Percentiles rank a stretch among this genome's conserved stretches.
phyloP scores from a whole-genome alignment of 64 coral and sea anemone species.

The Cladopsammia gracilis region DNA sequence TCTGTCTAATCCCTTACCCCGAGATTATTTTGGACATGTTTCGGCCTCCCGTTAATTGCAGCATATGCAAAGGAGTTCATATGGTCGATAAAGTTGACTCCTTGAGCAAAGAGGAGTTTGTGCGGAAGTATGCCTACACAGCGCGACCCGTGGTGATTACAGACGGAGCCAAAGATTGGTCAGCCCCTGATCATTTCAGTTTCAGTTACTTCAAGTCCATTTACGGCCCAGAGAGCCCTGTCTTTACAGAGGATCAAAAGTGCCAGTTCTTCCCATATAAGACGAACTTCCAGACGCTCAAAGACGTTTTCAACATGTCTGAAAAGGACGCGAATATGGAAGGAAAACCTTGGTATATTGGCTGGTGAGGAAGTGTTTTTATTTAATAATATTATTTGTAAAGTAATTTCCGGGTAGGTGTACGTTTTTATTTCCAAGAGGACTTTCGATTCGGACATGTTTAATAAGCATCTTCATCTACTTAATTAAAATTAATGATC shows the following conservation, averaged over 20 bases:
- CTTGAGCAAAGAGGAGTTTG: slow-evolving; percentile 76
- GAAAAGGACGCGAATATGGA: slow-evolving; percentile 93
- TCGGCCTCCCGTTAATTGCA: slow-evolving; percentile 92
- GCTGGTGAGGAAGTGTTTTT: slow-evolving; percentile 76
- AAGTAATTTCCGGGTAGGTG: too few relatives aligned
- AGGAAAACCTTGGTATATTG: slow-evolving; percentile 95
- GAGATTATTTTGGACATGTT: slow-evolving; percentile 93
- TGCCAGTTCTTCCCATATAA: slow-evolving; percentile 97
- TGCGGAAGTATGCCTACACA: slow-evolving; percentile 87
- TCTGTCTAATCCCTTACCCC: slow-evolving; percentile 77
- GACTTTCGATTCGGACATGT: too few relatives aligned
- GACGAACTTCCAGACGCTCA: slow-evolving; percentile 73
- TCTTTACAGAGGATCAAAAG: slow-evolving; percentile 50
- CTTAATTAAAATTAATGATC: neutral
- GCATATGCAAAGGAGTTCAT: slow-evolving; percentile 77
- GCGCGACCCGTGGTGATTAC: slow-evolving; percentile 83
- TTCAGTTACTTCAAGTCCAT: slow-evolving; percentile 94
- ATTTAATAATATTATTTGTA: too few relatives aligned
- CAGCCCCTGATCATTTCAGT: slow-evolving; percentile 85
- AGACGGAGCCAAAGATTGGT: slow-evolving; percentile 88
- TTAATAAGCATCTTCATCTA: too few relatives aligned
- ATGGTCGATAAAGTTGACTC: slow-evolving; percentile 71
- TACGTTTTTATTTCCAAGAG: too few relatives aligned
- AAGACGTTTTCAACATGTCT: slow-evolving; percentile 98
- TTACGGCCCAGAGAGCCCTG: slow-evolving; percentile 85